Conservation (phyloP, 1,140 invertebrate genomes). For the Solenopsis invicta region DNA sequence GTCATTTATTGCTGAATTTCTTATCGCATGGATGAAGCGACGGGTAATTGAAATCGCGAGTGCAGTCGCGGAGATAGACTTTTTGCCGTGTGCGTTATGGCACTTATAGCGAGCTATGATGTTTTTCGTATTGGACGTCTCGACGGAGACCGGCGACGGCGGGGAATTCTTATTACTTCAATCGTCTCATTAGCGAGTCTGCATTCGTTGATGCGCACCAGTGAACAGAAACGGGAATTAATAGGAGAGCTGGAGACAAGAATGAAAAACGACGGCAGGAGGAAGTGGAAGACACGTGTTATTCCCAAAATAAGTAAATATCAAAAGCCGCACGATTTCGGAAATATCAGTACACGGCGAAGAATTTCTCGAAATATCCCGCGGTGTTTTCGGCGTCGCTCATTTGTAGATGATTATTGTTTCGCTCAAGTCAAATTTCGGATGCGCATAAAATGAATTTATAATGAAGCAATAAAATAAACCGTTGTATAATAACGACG, state of each 20-base stretch:
- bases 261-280: constrained; percentile 14
- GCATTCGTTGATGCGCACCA: constrained; percentile 61
- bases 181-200: constrained; percentile 68
- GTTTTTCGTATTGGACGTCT: constrained; percentile 31
- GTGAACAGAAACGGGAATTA: constrained; percentile 54
- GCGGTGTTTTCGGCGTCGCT: background rate
- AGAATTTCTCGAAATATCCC: background rate
- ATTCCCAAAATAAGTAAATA: constrained; percentile 33
- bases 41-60: constrained; percentile 57
- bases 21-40: background rate
- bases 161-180: constrained; percentile 66
- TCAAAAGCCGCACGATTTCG: background rate
- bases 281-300: background rate
- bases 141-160: constrained; percentile 7
- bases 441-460: constrained; percentile 2
- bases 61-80: constrained; percentile 16
- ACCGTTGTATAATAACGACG: background rate
- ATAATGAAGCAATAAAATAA: background rate
- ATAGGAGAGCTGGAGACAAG: constrained; percentile 51
- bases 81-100: constrained; percentile 23
- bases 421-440: background rate
- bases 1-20: constrained; percentile 33
- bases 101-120: too few relatives aligned
- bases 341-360: constrained; percentile 26
- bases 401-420: background rate